These are phyloP conservation scores for Stegodyphus dumicola DNA, from an alignment of 1,140 invertebrate genomes.

Conservation along the genomic window DNA sequence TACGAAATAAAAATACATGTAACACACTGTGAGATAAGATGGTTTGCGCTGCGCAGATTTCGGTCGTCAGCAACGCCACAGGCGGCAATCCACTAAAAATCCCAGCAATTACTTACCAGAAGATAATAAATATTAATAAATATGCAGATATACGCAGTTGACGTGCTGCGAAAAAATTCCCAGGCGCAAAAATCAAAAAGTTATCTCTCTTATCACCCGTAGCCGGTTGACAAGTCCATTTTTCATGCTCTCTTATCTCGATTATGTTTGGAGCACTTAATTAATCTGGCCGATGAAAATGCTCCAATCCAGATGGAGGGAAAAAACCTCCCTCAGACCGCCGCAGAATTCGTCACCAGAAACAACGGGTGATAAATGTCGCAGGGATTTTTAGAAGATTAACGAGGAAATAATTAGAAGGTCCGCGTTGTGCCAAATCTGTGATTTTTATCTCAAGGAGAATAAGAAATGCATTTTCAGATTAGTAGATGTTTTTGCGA, in stretches of 20 bases:
- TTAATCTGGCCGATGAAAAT: neutral
- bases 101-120: neutral
- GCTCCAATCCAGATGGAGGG: neutral
- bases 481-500: no score
- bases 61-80: neutral
- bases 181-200: neutral
- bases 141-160: neutral
- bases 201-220: neutral
- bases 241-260: slow-evolving; percentile 4
- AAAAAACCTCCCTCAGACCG: neutral
- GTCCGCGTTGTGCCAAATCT: neutral
- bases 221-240: neutral
- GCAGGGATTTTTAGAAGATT: slow-evolving; percentile 8
- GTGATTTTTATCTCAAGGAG: no score
- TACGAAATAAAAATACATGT: no score
- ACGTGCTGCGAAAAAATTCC: neutral
- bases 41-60: no score
- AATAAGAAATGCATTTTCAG: no score
- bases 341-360: neutral
- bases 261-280: slow-evolving; percentile 14
- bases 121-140: slow-evolving; percentile 5
- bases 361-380: slow-evolving; percentile 1
- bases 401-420: slow-evolving; percentile 10
- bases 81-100: neutral
- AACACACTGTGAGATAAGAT: no score